phyloP scores from a whole-genome alignment of 2,113 vertebrate species.

The Genyomyrus donnyi region DNA sequence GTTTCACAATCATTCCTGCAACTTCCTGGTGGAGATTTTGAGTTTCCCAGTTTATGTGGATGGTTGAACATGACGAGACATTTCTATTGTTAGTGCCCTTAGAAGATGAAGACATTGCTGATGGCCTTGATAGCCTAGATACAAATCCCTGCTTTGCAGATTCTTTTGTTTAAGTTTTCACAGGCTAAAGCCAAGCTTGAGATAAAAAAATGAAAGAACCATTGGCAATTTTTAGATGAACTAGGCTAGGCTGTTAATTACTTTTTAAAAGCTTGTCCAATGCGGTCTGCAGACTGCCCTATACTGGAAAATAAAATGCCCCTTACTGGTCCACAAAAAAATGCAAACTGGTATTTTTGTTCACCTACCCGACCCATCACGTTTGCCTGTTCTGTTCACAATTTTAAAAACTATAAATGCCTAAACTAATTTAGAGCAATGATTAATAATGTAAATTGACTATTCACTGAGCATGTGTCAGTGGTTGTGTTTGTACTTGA shows the following conservation, averaged over 20 bases:
- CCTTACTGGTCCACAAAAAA: not conserved
- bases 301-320: not conserved
- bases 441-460: not conserved
- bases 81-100: not conserved
- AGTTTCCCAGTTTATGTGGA: not conserved
- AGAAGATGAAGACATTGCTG: not conserved
- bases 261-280: not conserved
- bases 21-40: no score
- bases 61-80: not conserved
- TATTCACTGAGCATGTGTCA: not conserved
- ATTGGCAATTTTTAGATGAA: not conserved
- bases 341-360: not conserved
- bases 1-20: not conserved
- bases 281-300: not conserved
- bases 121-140: not conserved
- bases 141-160: not conserved
- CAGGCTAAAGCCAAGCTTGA: not conserved
- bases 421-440: not conserved
- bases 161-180: not conserved
- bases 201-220: not conserved
- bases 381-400: not conserved
- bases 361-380: not conserved
- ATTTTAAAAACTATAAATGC: not conserved
- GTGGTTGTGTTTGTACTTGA: not conserved
- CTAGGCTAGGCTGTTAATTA: not conserved